phyloP scores from a whole-genome alignment of 2,888 invertebrate species.

The Melanotus villosus region DNA sequence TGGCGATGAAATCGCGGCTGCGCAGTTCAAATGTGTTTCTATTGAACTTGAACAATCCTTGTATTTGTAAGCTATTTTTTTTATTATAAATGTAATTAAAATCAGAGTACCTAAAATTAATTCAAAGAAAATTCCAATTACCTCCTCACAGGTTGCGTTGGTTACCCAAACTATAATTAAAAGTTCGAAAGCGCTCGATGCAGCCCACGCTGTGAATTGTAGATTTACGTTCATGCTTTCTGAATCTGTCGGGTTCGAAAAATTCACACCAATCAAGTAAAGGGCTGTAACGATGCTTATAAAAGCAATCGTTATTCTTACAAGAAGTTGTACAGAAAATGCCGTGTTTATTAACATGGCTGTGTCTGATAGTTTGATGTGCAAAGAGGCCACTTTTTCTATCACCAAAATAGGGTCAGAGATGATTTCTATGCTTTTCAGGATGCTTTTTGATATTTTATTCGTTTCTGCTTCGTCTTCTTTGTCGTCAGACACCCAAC shows the following conservation, averaged over 20 bases:
- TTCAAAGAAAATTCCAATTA: no score
- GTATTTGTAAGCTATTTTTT: no score
- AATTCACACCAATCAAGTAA: slow-evolving; percentile 56
- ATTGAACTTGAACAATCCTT: no score
- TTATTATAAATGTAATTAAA: no score
- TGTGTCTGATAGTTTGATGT: slow-evolving; percentile 58
- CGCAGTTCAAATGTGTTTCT: no score
- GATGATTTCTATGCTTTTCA: slow-evolving; percentile 41
- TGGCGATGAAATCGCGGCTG: no score
- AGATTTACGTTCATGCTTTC: slow-evolving; percentile 45
- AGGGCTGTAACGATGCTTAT: slow-evolving; percentile 58
- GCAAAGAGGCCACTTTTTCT: slow-evolving; percentile 56
- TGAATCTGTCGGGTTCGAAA: slow-evolving; percentile 46
- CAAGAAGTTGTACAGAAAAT: slow-evolving; percentile 58
- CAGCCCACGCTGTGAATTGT: slow-evolving; percentile 57
- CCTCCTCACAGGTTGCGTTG: slow-evolving; percentile 58
- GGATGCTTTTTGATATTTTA: slow-evolving; percentile 44
- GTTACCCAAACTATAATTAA: slow-evolving; percentile 58
- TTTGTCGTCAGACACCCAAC: slow-evolving; percentile 43
- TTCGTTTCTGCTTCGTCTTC: slow-evolving; percentile 23
- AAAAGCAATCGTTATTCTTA: slow-evolving; percentile 57
- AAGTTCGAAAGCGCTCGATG: slow-evolving; percentile 57
- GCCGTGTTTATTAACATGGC: slow-evolving; percentile 57
- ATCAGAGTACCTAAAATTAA: no score
- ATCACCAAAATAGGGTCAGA: slow-evolving; percentile 55